These are phyloP conservation scores for Heliconius sara DNA, from an alignment of 2,888 invertebrate genomes.

Conservation along the genomic window DNA sequence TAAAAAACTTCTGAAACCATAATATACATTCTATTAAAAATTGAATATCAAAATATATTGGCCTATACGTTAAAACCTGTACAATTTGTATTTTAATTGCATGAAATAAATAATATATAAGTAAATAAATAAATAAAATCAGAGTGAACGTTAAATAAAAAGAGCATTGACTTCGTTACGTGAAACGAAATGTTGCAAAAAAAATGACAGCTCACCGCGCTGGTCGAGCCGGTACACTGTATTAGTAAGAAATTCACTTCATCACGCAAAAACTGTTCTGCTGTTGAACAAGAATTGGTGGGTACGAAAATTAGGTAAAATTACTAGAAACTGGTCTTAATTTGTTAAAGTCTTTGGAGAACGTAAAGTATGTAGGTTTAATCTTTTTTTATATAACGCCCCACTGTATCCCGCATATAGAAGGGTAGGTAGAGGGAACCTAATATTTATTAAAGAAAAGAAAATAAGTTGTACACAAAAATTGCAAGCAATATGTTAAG, in stretches of 20 bases:
- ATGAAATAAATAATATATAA: no score
- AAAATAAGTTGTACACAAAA: background rate
- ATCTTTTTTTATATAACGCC: no score
- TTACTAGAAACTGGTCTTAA: background rate
- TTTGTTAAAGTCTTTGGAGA: no score
- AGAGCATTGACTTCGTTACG: conserved; percentile 22
- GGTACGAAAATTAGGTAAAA: background rate
- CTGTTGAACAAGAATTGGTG: background rate
- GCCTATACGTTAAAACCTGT: no score
- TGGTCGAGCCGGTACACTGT: conserved; percentile 4
- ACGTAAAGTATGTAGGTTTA: no score
- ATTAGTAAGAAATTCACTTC: background rate
- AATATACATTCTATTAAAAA: no score
- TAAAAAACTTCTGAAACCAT: no score
- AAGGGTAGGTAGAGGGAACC: background rate
- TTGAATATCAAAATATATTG: no score
- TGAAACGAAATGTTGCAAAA: conserved; percentile 11
- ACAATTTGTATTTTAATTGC: no score
- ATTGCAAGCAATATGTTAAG: background rate
- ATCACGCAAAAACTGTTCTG: background rate
- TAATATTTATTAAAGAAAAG: no score
- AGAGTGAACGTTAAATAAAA: conserved; percentile 19
- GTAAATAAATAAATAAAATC: background rate
- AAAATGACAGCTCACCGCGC: background rate
- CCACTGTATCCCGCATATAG: background rate